phyloP scores from a whole-genome alignment of 2,888 invertebrate species.

The Axea sp. region DNA sequence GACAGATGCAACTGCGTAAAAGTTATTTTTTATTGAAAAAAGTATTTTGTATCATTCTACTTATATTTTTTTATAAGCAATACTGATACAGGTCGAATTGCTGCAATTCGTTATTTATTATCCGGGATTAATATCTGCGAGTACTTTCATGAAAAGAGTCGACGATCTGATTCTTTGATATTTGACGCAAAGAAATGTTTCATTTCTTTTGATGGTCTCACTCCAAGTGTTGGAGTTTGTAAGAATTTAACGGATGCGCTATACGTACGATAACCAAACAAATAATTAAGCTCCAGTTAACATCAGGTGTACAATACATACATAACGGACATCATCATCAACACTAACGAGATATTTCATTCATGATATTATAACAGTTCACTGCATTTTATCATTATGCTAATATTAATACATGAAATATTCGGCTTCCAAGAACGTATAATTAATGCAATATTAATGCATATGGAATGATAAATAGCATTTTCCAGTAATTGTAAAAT shows the following conservation, averaged over 20 bases:
- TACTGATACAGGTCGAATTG: too few relatives aligned
- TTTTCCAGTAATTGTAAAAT: too few relatives aligned
- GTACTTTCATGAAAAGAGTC: slow-evolving; percentile 54
- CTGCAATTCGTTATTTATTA: slow-evolving; percentile 45
- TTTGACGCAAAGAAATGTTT: slow-evolving; percentile 38
- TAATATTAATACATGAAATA: slow-evolving; percentile 24
- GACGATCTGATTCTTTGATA: slow-evolving; percentile 49
- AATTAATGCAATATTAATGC: slow-evolving; percentile 9
- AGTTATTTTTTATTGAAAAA: too few relatives aligned
- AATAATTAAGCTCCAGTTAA: slow-evolving; percentile 62
- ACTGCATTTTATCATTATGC: slow-evolving; percentile 33
- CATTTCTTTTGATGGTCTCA: slow-evolving; percentile 36
- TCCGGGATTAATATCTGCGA: slow-evolving; percentile 37
- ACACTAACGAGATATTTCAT: slow-evolving; percentile 42
- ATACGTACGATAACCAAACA: slow-evolving; percentile 51
- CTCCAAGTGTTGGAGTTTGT: slow-evolving; percentile 22
- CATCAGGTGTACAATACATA: slow-evolving; percentile 37
- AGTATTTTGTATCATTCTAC: too few relatives aligned
- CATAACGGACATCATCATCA: slow-evolving; percentile 28
- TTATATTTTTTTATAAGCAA: neutral
- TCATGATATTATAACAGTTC: slow-evolving; percentile 46
- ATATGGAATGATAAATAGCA: neutral
- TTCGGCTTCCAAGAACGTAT: neutral
- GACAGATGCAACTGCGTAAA: too few relatives aligned
- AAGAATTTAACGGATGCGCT: slow-evolving; percentile 18